These are phyloP conservation scores for Eupithecia pulchellata DNA, from an alignment of 2,888 invertebrate genomes.

Conservation along the genomic window DNA sequence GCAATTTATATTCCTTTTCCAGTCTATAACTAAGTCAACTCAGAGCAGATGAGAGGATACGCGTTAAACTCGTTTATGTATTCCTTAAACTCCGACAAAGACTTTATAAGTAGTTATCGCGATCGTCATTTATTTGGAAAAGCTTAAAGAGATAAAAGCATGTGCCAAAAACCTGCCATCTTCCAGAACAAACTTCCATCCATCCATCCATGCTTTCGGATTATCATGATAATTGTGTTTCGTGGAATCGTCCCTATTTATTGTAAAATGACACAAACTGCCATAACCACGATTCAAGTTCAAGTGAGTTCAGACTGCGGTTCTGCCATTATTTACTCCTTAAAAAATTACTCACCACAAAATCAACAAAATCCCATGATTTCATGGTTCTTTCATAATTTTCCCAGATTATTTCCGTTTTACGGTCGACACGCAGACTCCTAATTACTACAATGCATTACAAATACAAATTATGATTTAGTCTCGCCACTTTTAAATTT, in stretches of 20 bases:
- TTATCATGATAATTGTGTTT: too few species aligned
- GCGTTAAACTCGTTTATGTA: too few species aligned
- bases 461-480: conserved; percentile 69
- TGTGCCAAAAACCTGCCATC: too few species aligned
- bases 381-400: conserved; percentile 24
- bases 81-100: too few species aligned
- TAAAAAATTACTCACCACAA: conserved; percentile 1
- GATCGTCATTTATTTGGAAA: too few species aligned
- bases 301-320: not conserved
- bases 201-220: too few species aligned
- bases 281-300: not conserved
- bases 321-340: not conserved
- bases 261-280: not conserved
- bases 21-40: not conserved
- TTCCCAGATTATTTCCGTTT: conserved; percentile 33
- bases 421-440: conserved; percentile 43
- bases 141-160: too few species aligned
- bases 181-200: too few species aligned
- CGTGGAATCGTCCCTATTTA: not conserved
- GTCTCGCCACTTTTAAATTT: conserved; percentile 63
- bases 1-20: not conserved
- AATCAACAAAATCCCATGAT: conserved; percentile 14
- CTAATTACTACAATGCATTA: conserved; percentile 56
- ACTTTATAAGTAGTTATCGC: too few species aligned
- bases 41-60: not conserved